phyloP scores from a whole-genome alignment of 2,797 vertebrate genomes.

The Sparus aurata region DNA sequence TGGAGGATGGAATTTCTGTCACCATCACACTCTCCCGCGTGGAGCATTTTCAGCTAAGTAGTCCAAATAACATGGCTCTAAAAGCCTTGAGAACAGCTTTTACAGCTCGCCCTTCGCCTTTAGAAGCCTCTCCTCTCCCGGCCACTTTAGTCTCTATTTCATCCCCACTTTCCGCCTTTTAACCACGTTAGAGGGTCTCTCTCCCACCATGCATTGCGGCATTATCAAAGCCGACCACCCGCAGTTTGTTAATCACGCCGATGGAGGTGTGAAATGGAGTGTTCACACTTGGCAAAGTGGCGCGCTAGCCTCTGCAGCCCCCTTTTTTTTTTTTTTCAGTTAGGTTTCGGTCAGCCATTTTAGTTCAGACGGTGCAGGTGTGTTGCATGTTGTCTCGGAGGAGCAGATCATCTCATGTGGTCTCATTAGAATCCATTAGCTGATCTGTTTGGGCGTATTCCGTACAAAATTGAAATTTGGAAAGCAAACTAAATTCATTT shows the following conservation, averaged over 20 bases:
- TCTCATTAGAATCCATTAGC: slow-evolving; percentile 43
- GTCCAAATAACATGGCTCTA: slow-evolving; percentile 75
- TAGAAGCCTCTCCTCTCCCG: slow-evolving; percentile 67
- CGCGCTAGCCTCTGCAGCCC: slow-evolving; percentile 14
- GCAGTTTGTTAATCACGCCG: slow-evolving; percentile 73
- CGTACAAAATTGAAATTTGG: neutral
- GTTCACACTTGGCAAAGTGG: slow-evolving; percentile 63
- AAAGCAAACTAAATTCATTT: slow-evolving; percentile 27
- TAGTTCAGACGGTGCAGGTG: slow-evolving; percentile 34
- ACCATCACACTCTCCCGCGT: slow-evolving; percentile 40
- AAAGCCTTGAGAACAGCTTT: slow-evolving; percentile 77
- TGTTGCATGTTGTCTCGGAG: slow-evolving; percentile 5
- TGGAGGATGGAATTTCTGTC: slow-evolving; percentile 66
- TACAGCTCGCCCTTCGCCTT: slow-evolving; percentile 71
- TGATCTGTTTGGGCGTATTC: slow-evolving; percentile 11
- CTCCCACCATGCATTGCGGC: slow-evolving; percentile 70
- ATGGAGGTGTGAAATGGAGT: slow-evolving; percentile 75
- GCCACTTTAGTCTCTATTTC: slow-evolving; percentile 77
- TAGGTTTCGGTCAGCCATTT: slow-evolving; percentile 54
- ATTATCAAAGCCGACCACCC: slow-evolving; percentile 77
- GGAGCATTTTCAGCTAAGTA: slow-evolving; percentile 78
- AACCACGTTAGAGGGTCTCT: slow-evolving; percentile 68
- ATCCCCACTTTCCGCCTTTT: slow-evolving; percentile 71
- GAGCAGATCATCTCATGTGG: slow-evolving; percentile 18
- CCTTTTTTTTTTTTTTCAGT: slow-evolving; percentile 22